phyloP scores from a whole-genome alignment of 2,113 vertebrate species.

The Piliocolobus tephrosceles region DNA sequence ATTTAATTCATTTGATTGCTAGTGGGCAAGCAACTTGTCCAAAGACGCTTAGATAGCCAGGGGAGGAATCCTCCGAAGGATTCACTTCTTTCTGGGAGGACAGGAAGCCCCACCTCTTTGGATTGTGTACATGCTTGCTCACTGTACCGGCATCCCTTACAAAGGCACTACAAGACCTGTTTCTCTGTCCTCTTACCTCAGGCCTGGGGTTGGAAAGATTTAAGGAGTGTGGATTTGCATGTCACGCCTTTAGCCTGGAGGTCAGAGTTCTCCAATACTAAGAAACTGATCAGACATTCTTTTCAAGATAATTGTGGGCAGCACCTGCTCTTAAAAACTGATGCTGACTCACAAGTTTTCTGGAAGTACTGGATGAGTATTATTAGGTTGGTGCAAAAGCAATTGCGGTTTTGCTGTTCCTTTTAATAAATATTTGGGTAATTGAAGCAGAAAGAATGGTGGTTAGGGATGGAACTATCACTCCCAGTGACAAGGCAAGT shows the following conservation, averaged over 20 bases:
- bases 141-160: rapidly evolving
- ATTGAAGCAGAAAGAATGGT: not conserved
- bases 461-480: not conserved
- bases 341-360: not conserved
- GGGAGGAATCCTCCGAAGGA: not conserved
- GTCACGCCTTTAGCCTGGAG: not conserved
- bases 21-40: not conserved
- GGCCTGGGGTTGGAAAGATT: not conserved
- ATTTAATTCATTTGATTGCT: not conserved
- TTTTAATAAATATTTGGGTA: not conserved
- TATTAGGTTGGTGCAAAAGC: too few species aligned
- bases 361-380: not conserved
- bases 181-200: not conserved
- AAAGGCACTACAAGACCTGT: not conserved
- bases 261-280: not conserved
- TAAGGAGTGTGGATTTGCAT: not conserved
- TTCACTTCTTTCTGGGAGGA: not conserved
- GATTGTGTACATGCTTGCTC: not conserved
- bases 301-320: not conserved
- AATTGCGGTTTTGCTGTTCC: too few species aligned
- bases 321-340: not conserved
- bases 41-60: not conserved
- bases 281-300: not conserved
- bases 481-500: not conserved
- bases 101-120: rapidly evolving